Base-by-base conservation (phyloP, 2,113 vertebrate species). In the Pitta sordida region DNA sequence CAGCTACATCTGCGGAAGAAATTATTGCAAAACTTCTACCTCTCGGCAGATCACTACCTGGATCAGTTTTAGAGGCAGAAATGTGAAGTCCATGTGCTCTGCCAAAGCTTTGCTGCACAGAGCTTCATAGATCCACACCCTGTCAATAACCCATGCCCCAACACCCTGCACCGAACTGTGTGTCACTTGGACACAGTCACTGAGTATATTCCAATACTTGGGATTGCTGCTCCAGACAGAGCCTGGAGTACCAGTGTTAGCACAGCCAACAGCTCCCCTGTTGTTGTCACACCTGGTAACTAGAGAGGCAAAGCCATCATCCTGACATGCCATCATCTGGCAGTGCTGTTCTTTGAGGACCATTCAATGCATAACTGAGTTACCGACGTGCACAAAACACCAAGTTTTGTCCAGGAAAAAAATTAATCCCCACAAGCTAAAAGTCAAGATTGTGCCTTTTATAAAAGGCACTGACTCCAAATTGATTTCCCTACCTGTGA, bases 1-100 rank as follows among this genome's bases (percentile, higher is more conserved):
- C 83, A 75, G 83, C 70, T 69, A 73, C 91, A 89, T 92, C 86
- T 77, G 92, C 67, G 64, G 62, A 84, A 95, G 62, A 77, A 86
- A 88, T 84, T 22, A 75, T 44, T 30, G 71, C 78, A 83, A 48
- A 87, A 67, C 70, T 74, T 15, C 92, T 27, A 78, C 83, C 63
- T 89, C 74, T 85, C 84, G 55, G 91, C 78, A 90, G 89, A 85
- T 10, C 51, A 4, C 58, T 36, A 7, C 70, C 62, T 48, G 74
- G 74, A 82, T 44, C 41, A 10, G 69, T 26, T 59, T 43, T 68
- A 60, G 65, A 56, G 37, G 58, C 65, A 92, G 49, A 78, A 88
- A 87, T 7, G 43, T 53, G 13, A 80, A 44, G 63, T 39, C 67
- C 55, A 37, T 8, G 3, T 3, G 73, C n/a, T 67, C 65, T 39